Evolutionary conservation across 2,888 invertebrate species (phyloP), one percentile per base, ranked within the genome.

Genomic region (Leucozona laternaria): DNA sequence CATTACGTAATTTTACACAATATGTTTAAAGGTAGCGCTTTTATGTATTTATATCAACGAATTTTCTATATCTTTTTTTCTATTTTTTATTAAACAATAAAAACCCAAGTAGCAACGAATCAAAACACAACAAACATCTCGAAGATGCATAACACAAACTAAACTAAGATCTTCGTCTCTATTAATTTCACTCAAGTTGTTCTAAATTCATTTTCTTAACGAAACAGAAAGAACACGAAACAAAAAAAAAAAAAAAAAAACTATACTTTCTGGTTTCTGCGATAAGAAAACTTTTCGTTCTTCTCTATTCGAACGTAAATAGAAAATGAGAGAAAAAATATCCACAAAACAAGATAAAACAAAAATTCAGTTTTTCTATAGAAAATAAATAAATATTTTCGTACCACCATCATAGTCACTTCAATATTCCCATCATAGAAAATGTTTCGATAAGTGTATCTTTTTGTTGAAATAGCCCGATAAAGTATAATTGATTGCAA

Each of bases 251-350:
- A n/a, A 34, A 50, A n/a, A 43, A 25, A 43, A n/a, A 8, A 7
- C 20, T 15, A 34, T 8, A 50, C n/a, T n/a, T n/a, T n/a, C n/a
- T n/a, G n/a, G 20, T 48, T 64, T 85, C 77, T 60, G 84, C 84
- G 84, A 85, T 85, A 81, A 85, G 77, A 60, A 58, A 60, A 28
- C 62, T 17, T 48, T 71, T 77, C 62, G 55, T 58, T 53, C 22
- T 48, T 28, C 25, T 68, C 10, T 11, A 50, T 53, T 43, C 68
- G 50, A 78, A 82, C 75, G 75, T 78, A 86, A 86, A 86, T 86
- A 86, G 86, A 82, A 82, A 86, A 82, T 79, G 81, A 82, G 86
- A 60, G 68, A 85, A 85, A 75, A 76, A 68, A 45, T 81, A 73
- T 81, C 58, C 80, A 80, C 75, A 81, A 72, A 81, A 68, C 25